Conservation (phyloP, 2,797 vertebrate species). For the Macrochelys suwanniensis region DNA sequence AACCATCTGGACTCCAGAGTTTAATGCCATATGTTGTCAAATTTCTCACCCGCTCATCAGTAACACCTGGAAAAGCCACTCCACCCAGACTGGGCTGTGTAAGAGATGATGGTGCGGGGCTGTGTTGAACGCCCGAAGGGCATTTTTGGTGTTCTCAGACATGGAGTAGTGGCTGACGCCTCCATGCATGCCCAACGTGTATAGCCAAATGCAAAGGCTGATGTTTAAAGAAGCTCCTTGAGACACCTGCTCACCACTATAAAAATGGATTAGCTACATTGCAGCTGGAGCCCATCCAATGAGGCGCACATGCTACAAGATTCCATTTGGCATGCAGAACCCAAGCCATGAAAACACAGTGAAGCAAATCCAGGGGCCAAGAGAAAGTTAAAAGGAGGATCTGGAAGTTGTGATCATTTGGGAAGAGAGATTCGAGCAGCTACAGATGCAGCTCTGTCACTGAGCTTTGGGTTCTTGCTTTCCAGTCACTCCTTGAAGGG, state of each 20-base stretch:
- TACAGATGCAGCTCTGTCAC: background rate
- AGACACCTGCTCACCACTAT: constrained; percentile 60
- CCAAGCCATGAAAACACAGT: rapidly evolving
- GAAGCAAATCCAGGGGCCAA: background rate
- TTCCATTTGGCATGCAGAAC: constrained; percentile 60
- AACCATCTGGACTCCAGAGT: background rate
- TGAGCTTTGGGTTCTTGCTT: background rate
- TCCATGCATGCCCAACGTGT: rapidly evolving
- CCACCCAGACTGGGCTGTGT: background rate
- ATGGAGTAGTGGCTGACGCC: rapidly evolving
- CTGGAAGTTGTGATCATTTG: constrained; percentile 55
- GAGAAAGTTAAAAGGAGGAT: constrained; percentile 56
- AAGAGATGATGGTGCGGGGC: rapidly evolving
- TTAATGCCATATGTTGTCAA: too few species aligned
- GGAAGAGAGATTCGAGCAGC: background rate
- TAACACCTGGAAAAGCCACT: background rate
- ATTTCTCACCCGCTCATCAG: background rate
- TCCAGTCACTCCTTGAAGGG: background rate
- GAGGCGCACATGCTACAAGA: constrained; percentile 42
- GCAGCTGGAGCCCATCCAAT: constrained; percentile 70
- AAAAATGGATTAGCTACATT: constrained; percentile 34
- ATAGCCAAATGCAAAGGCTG: background rate
- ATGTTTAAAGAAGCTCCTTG: background rate
- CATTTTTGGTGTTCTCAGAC: rapidly evolving
- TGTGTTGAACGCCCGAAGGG: rapidly evolving